Conservation (phyloP, 1,140 invertebrate species). For the Heliconius nattereri region DNA sequence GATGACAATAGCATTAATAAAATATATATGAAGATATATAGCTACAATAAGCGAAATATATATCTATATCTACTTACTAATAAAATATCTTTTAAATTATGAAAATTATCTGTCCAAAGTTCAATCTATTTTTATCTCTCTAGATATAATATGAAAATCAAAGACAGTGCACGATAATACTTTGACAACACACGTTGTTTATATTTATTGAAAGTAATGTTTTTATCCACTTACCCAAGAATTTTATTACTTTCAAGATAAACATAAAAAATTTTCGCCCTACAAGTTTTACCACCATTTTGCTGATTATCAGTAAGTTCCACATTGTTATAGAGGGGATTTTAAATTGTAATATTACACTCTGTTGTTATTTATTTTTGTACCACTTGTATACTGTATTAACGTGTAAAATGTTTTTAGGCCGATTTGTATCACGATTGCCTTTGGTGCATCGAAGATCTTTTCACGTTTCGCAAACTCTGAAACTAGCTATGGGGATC, state of each 20-base stretch:
- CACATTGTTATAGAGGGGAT: conserved; percentile 14
- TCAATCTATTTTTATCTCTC: not conserved
- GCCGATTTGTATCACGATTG: conserved; percentile 41
- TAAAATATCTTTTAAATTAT: not conserved
- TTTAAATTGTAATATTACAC: conserved; percentile 8
- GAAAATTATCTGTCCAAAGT: conserved; percentile 5
- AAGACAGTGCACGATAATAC: not conserved
- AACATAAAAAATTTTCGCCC: conserved; percentile 26
- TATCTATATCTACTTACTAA: not conserved
- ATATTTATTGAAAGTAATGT: not conserved
- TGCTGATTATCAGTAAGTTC: conserved; percentile 32
- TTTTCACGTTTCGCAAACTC: conserved; percentile 60
- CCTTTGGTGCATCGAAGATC: conserved; percentile 46
- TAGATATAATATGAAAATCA: not conserved
- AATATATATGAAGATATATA: not conserved
- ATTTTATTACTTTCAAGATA: conserved; percentile 36
- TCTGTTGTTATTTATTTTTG: conserved; percentile 4
- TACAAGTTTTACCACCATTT: conserved; percentile 28
- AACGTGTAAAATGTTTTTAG: conserved; percentile 56
- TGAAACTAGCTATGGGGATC: conserved; percentile 74
- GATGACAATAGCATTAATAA: not conserved
- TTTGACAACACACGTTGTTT: conserved; percentile 3
- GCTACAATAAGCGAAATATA: not conserved
- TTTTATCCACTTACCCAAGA: conserved; percentile 29
- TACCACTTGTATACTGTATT: conserved; percentile 13